Base-by-base conservation (phyloP, 2,888 invertebrate species). In the Xestia c-nigrum region DNA sequence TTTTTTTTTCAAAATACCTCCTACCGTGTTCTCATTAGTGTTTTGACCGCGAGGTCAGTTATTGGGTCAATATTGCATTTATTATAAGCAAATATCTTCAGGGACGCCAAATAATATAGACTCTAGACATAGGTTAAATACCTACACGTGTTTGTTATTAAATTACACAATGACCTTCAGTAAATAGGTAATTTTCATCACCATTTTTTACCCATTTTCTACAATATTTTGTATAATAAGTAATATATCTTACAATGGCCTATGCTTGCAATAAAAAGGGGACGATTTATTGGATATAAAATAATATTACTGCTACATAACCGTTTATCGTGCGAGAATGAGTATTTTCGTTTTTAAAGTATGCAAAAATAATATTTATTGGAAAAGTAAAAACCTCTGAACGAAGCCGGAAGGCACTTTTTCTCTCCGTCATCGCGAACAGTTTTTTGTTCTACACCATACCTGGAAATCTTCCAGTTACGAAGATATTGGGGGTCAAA, bases 121-220 rank as follows among this genome's bases (percentile, higher is more conserved):
- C 50, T 61, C 5, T 10, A 61, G 19, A 1, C 10, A 40, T 12
- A 47, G 1, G 63, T 64, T 14, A 63, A n/a, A 43, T 64, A n/a
- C 1, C 43, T 43, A 64, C 64, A 43, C 64, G 64, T 64, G n/a
- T 43, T 64, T 43, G 64, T 43, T 46, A 64, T 31, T 31, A 50
- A 73, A 9, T 38, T 74, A 47, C 38, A 31, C 31, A 74, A 16
- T 52, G 43, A 31, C 50, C 74, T 61, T 63, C 40, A 52, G 19
- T n/a, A 12, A 31, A 61, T 61, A 50, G 40, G 40, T 47, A n/a
- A 69, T 57, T 46, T 57, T 31, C 2, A 43, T 50, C 2, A 14
- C 21, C 0, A 50, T 16, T 72, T 61, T 19, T 73, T 50, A 3
- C 4, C 24, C 9, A 72, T 47, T 72, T 55, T 19, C 21, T 4